Base-by-base conservation (phyloP, 2,888 invertebrate species). In the Cyclophora albipunctata region DNA sequence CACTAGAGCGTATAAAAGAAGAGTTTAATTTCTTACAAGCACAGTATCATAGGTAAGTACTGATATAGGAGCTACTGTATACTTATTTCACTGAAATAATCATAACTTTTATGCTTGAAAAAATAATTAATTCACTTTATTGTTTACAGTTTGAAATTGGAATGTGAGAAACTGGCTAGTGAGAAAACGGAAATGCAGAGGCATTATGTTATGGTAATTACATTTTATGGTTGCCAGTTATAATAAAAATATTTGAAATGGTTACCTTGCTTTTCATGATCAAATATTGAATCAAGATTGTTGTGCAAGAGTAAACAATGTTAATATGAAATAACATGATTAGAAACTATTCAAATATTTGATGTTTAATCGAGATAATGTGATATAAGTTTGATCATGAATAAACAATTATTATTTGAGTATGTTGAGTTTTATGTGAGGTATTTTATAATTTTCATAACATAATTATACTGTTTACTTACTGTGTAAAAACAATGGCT, bases 181-280 rank as follows among this genome's bases (percentile, higher is more conserved):
- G 98, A 98, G 90, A 98, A 98, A 91, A 98, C 98, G 70, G 98
- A 98, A 91, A 97, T 98, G 94, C 98, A 98, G 89, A 92, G 98
- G 87, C 98, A 98, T 91, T 98, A 98, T 91, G 98, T 98, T 72
- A 98, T 98, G 98, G 98, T 98, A 91, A 93, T 63, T 63, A 59
- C 53, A 60, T 55, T 64, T 63, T 59, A 62, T 57, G 60, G 46
- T 47, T 51, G 45, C 51, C 42, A 42, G 52, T 57, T 55, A 58
- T 59, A 57, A 54, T 57, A 61, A 56, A 62, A 54, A 47, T 54
- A 53, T 55, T 48, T 50, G 48, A 52, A 57, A 57, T 57, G 59
- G 47, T 63, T 61, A 60, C 62, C 53, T 56, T 62, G 58, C 66
- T 66, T 66, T 64, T 60, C 62, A 57, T 59, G 60, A 20, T 20